phyloP scores from a whole-genome alignment of 2,797 vertebrate species.

The Sus cebifrons region DNA sequence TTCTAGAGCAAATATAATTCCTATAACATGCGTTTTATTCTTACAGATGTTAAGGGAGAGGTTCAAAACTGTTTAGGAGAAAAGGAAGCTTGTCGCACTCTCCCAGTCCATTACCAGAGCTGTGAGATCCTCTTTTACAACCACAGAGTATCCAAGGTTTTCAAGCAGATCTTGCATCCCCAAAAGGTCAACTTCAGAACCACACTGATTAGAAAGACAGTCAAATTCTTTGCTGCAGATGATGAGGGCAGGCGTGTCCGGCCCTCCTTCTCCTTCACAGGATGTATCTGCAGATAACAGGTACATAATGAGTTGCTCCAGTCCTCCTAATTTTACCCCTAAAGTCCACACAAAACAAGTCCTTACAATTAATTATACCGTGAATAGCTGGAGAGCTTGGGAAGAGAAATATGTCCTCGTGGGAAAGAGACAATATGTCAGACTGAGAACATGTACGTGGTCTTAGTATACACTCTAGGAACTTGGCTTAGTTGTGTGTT shows the following conservation, averaged over 20 bases:
- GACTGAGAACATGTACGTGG: not conserved
- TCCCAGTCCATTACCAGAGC: conserved; percentile 87
- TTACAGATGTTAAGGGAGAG: not conserved
- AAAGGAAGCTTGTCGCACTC: not conserved
- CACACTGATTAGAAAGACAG: rapidly evolving
- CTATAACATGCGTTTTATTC: not conserved
- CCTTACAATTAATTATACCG: not conserved
- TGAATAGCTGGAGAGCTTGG: not conserved
- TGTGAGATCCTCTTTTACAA: conserved; percentile 89
- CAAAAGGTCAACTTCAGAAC: conserved; percentile 90
- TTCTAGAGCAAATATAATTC: not conserved
- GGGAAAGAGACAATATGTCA: not conserved
- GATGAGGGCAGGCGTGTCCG: conserved; percentile 91
- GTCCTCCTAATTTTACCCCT: not conserved
- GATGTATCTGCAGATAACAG: conserved; percentile 90
- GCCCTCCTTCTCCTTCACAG: conserved; percentile 3
- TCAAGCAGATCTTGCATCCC: conserved; percentile 90
- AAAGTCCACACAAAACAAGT: not conserved
- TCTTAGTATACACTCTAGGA: not conserved
- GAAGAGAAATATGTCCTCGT: not conserved
- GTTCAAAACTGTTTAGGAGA: not conserved
- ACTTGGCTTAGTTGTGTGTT: not conserved
- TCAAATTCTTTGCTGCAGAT: conserved; percentile 93
- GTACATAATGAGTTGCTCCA: not conserved
- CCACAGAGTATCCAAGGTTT: conserved; percentile 90